These are phyloP conservation scores for Priocnemis perturbator DNA, from an alignment of 2,888 invertebrate species.

Conservation along the genomic window DNA sequence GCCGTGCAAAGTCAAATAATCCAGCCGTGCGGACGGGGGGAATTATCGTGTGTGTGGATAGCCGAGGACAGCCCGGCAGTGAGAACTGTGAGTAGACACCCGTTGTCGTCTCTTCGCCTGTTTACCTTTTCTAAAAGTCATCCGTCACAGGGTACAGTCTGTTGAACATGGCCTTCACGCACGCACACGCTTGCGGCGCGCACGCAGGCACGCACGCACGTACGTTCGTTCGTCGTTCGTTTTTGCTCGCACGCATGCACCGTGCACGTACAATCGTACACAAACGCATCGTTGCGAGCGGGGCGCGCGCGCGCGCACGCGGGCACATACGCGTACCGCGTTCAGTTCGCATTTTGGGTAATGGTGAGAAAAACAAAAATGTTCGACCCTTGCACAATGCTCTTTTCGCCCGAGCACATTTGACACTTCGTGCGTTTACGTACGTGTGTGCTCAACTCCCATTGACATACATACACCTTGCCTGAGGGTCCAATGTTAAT, in stretches of 20 bases:
- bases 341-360: conserved; percentile 20
- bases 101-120: conserved; percentile 42
- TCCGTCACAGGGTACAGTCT: conserved; percentile 55
- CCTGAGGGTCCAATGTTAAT: conserved; percentile 1
- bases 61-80: conserved; percentile 52
- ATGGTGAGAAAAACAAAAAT: conserved; percentile 30
- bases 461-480: neutral
- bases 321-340: neutral
- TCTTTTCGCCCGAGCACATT: conserved; percentile 13
- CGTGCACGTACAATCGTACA: conserved; percentile 1
- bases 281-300: neutral
- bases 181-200: conserved; percentile 24
- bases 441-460: no score
- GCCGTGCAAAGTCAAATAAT: conserved; percentile 64
- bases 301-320: no score
- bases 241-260: no score
- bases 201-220: conserved; percentile 24
- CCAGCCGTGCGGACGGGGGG: conserved; percentile 31
- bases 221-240: no score
- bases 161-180: conserved; percentile 61
- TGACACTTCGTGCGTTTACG: neutral
- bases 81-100: conserved; percentile 62
- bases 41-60: conserved; percentile 47
- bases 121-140: conserved; percentile 54
- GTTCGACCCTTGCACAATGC: conserved; percentile 19